phyloP scores from a whole-genome alignment of 2,797 vertebrate species.

The Molossus alvarezi region DNA sequence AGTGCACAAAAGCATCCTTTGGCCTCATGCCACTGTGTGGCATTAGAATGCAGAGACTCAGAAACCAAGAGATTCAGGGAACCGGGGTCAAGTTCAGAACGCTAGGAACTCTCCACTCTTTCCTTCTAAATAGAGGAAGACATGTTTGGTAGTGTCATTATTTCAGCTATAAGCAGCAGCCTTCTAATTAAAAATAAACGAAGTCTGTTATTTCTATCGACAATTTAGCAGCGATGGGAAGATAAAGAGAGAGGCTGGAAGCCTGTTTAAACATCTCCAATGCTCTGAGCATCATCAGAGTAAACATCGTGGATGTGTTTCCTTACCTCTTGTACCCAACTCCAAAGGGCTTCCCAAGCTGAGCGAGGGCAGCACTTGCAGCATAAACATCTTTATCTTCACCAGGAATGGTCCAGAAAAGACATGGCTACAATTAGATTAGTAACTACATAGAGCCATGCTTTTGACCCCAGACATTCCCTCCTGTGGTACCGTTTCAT shows the following conservation, averaged over 20 bases:
- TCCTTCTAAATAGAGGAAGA: conserved; percentile 79
- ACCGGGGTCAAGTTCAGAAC: conserved; percentile 78
- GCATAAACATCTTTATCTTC: conserved; percentile 70
- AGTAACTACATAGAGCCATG: conserved; percentile 57
- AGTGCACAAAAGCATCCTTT: neutral
- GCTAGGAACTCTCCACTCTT: conserved; percentile 71
- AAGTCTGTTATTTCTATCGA: conserved; percentile 85
- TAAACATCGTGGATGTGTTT: conserved; percentile 78
- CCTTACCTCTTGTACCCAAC: conserved; percentile 68
- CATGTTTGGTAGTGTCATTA: conserved; percentile 74
- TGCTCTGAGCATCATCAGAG: conserved; percentile 76
- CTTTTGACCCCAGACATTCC: conserved; percentile 26
- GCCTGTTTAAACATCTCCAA: conserved; percentile 79
- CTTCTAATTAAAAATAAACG: conserved; percentile 87
- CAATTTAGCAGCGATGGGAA: conserved; percentile 75
- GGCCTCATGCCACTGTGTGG: conserved; percentile 49
- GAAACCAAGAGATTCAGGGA: conserved; percentile 66
- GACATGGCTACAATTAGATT: conserved; percentile 58
- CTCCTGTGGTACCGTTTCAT: neutral
- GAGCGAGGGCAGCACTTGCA: neutral
- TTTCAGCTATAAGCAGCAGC: conserved; percentile 78
- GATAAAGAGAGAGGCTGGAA: conserved; percentile 74
- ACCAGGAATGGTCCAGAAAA: conserved; percentile 60
- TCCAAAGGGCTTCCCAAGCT: conserved; percentile 77
- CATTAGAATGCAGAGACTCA: conserved; percentile 43